A percentile compares a stretch with the other conserved stretches of the same genome.
Evolutionary conservation across 1,140 invertebrate genomes (phyloP).

Genomic region (Berghia stephanieae): DNA sequence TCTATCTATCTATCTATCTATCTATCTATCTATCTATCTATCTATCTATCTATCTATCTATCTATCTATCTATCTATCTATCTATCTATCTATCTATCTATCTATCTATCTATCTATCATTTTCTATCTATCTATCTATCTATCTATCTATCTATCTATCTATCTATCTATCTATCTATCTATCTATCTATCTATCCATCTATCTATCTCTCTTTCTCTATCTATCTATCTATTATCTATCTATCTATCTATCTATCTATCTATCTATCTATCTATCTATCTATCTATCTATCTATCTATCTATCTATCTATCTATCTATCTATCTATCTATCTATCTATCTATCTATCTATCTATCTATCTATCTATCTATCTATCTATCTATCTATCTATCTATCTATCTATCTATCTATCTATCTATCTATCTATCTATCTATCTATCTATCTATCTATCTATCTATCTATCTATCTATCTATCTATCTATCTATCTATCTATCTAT

Average conservation of each 20-base stretch:
- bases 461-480: no score
- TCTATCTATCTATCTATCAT: not conserved
- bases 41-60: slow-evolving; percentile 13
- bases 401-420: no score
- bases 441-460: no score
- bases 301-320: not conserved
- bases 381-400: no score
- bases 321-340: not conserved
- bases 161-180: slow-evolving; percentile 19
- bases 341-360: no score
- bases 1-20: no score
- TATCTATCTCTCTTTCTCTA: not conserved
- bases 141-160: slow-evolving; percentile 19
- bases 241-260: not conserved
- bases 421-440: no score
- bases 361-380: no score
- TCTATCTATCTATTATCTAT: not conserved
- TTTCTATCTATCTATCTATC: slow-evolving; percentile 1
- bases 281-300: not conserved
- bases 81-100: slow-evolving; percentile 6
- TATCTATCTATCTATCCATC: slow-evolving; percentile 8
- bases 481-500: no score
- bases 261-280: not conserved
- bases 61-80: slow-evolving; percentile 1
- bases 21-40: no score